A percentile compares a stretch with the other conserved stretches of the same genome.
Evolutionary conservation across 37 sponge, comb jelly and placozoan species (phyloP).

Genomic region (Beroe ovata): DNA sequence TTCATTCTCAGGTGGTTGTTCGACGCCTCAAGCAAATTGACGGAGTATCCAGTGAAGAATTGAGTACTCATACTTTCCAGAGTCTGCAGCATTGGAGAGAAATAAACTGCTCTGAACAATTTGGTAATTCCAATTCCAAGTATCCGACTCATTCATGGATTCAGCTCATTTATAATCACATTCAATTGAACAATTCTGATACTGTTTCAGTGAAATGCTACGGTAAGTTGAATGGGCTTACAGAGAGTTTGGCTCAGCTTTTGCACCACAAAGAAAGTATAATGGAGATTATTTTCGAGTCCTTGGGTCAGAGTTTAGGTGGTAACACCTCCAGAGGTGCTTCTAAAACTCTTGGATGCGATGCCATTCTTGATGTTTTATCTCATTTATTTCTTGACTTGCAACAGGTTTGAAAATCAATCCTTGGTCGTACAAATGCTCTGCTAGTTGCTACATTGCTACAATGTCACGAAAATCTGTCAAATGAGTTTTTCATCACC

Average conservation of each 20-base stretch:
- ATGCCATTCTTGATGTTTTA: slow-evolving; percentile 45
- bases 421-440: no score
- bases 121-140: no score
- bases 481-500: no score
- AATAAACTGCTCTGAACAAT: slow-evolving; percentile 61
- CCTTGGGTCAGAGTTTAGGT: neutral
- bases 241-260: slow-evolving; percentile 54
- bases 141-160: no score
- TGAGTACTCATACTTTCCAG: slow-evolving; percentile 19
- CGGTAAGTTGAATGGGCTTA: slow-evolving; percentile 9
- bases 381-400: slow-evolving; percentile 37
- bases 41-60: neutral
- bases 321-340: neutral
- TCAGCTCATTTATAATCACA: no score
- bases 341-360: neutral
- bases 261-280: slow-evolving; percentile 44
- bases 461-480: no score
- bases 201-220: slow-evolving; percentile 2
- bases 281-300: slow-evolving; percentile 12
- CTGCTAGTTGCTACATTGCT: no score
- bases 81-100: slow-evolving; percentile 18
- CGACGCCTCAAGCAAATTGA: neutral
- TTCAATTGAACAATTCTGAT: neutral
- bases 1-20: no score
- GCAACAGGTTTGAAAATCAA: slow-evolving; percentile 46